Evolutionary conservation across 92 coral and sea anemone species (phyloP).

Genomic region (Paramuricea clavata): DNA sequence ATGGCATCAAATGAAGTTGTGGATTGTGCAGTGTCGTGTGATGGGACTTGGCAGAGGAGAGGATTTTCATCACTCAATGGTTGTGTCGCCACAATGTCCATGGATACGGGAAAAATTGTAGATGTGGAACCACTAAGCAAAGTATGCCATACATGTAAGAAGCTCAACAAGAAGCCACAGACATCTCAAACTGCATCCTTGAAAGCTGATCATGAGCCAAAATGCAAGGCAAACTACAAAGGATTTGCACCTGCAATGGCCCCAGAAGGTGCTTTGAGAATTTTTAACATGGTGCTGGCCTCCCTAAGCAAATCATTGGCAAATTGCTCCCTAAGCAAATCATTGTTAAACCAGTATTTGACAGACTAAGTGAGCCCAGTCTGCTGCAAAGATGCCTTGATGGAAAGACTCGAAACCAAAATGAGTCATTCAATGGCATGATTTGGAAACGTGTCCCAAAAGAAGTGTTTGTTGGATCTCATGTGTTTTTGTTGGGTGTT

Average conservation of each 20-base stretch:
- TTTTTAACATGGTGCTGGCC: constrained; percentile 16
- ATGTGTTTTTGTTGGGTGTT: background rate
- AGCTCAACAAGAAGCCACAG: background rate
- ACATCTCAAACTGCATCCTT: background rate
- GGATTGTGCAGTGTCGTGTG: constrained; percentile 11
- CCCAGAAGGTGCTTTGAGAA: constrained; percentile 53
- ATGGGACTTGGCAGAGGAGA: constrained; percentile 63
- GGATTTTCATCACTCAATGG: constrained; percentile 60
- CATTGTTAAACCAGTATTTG: background rate
- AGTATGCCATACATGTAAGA: constrained; percentile 39
- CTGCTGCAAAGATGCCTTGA: constrained; percentile 1
- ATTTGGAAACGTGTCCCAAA: background rate
- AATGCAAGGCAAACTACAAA: too few relatives aligned
- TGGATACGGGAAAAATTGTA: constrained; percentile 55
- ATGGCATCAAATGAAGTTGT: constrained; percentile 6
- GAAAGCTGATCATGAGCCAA: background rate
- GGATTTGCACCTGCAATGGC: constrained; percentile 67
- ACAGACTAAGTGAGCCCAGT: background rate
- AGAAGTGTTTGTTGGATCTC: background rate
- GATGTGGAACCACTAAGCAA: constrained; percentile 54
- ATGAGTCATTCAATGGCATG: background rate
- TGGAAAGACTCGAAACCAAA: background rate
- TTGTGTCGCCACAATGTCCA: constrained; percentile 47
- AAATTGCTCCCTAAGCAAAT: too few relatives aligned
- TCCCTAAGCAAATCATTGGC: background rate